Evolutionary conservation across 2,888 invertebrate species (phyloP).

Genomic region (Hyppa rectilinea): DNA sequence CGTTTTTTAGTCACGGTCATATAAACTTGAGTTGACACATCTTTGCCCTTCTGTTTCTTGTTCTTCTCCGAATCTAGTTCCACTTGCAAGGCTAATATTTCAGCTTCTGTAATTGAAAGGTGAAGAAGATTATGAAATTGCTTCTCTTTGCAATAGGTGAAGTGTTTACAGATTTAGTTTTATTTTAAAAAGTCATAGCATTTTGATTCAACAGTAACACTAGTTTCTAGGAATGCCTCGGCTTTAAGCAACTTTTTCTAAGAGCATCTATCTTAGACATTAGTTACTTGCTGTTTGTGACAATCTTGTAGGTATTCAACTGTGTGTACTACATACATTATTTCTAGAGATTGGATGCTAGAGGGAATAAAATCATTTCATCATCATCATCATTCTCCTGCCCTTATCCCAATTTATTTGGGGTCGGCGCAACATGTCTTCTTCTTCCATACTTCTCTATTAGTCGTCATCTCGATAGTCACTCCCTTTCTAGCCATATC

Average conservation of each 20-base stretch:
- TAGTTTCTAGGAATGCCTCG: neutral
- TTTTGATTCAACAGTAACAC: neutral
- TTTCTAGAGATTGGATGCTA: neutral
- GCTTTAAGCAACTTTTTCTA: neutral
- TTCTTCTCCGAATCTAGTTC: constrained; percentile 77
- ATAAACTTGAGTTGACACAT: constrained; percentile 85
- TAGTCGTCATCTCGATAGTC: no score
- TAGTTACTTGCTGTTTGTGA: neutral
- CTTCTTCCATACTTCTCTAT: no score
- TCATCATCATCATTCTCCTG: no score
- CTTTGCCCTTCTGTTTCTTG: constrained; percentile 75
- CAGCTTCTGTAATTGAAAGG: constrained; percentile 78
- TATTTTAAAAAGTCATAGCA: neutral
- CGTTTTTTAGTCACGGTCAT: constrained; percentile 76
- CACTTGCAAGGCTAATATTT: constrained; percentile 85
- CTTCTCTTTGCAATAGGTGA: neutral
- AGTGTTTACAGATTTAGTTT: neutral
- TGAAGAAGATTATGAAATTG: constrained; percentile 8
- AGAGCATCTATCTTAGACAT: neutral
- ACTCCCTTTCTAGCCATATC: no score
- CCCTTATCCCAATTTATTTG: no score
- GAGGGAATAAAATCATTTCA: no score
- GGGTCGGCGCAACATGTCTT: no score
- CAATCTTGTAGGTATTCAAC: neutral
- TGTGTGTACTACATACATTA: neutral